Conservation (phyloP, 2,888 invertebrate species). For the Muschampia plurimacula region DNA sequence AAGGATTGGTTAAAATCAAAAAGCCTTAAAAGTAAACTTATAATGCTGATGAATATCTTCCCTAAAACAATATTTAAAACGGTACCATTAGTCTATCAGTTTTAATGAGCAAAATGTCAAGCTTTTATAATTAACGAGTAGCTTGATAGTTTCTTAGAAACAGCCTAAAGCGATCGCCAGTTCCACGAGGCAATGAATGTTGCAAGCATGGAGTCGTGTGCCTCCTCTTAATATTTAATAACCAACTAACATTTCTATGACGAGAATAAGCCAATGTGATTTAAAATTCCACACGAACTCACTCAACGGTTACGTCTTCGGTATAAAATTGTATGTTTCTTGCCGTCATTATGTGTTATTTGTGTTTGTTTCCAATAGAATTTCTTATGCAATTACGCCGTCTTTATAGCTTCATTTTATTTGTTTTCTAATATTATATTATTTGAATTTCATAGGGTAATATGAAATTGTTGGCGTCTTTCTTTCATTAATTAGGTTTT, state of each 20-base stretch:
- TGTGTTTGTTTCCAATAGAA: slow-evolving; percentile 37
- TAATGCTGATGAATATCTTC: too few relatives aligned
- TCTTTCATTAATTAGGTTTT: background rate
- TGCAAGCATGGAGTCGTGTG: slow-evolving; percentile 59
- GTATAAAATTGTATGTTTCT: slow-evolving; percentile 42
- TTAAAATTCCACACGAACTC: slow-evolving; percentile 65
- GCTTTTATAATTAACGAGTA: background rate
- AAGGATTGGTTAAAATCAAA: too few relatives aligned
- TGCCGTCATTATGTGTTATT: slow-evolving; percentile 36
- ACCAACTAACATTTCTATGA: slow-evolving; percentile 72
- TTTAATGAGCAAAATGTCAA: background rate
- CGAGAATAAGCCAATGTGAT: slow-evolving; percentile 59
- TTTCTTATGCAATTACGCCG: slow-evolving; percentile 29
- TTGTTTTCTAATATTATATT: slow-evolving; percentile 10
- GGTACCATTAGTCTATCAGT: too few relatives aligned
- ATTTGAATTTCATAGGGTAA: background rate
- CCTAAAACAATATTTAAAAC: too few relatives aligned
- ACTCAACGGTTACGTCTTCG: slow-evolving; percentile 44
- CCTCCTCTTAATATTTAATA: slow-evolving; percentile 76
- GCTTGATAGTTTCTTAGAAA: slow-evolving; percentile 74
- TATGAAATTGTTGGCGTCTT: background rate
- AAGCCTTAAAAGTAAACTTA: too few relatives aligned
- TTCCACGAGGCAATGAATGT: slow-evolving; percentile 59
- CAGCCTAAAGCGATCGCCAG: slow-evolving; percentile 66
- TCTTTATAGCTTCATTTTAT: slow-evolving; percentile 16